Conservation (phyloP, 1,140 invertebrate species). For the Drosophila cardini region DNA sequence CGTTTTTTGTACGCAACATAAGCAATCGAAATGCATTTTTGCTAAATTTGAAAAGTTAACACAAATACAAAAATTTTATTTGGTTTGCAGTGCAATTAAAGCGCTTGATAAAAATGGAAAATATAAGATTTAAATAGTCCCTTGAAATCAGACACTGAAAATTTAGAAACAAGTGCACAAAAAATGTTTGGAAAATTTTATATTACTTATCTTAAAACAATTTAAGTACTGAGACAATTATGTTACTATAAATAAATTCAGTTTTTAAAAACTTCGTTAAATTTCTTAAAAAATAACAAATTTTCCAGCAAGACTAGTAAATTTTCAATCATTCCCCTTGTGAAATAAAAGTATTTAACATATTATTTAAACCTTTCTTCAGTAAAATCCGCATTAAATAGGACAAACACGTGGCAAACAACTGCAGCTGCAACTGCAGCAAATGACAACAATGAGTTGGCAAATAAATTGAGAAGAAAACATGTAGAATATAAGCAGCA, state of each 20-base stretch:
- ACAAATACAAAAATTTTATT: slow-evolving; percentile 42
- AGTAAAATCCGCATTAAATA: too few relatives aligned
- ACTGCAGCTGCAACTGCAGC: not conserved
- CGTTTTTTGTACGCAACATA: slow-evolving; percentile 36
- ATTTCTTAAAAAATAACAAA: too few relatives aligned
- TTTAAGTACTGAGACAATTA: too few relatives aligned
- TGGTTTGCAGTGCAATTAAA: slow-evolving; percentile 29
- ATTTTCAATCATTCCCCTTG: too few relatives aligned
- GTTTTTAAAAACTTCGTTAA: too few relatives aligned
- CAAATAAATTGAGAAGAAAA: slow-evolving; percentile 15
- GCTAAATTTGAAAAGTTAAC: slow-evolving; percentile 47
- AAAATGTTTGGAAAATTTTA: too few relatives aligned
- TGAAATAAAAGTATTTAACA: too few relatives aligned
- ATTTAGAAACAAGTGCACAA: too few relatives aligned
- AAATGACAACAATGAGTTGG: slow-evolving; percentile 30
- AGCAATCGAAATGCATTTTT: slow-evolving; percentile 64
- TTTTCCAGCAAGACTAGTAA: too few relatives aligned
- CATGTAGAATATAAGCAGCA: not conserved
- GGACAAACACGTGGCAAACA: not conserved
- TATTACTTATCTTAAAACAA: too few relatives aligned
- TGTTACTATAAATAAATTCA: too few relatives aligned
- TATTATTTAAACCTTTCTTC: too few relatives aligned
- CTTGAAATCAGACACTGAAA: not conserved
- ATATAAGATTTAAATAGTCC: slow-evolving; percentile 9
- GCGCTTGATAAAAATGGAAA: not conserved